A percentile compares a stretch with the other conserved stretches of the same genome.
These are phyloP conservation scores for Plumapathes pennacea DNA, from an alignment of 92 coral and sea anemone genomes.

Conservation along the genomic window DNA sequence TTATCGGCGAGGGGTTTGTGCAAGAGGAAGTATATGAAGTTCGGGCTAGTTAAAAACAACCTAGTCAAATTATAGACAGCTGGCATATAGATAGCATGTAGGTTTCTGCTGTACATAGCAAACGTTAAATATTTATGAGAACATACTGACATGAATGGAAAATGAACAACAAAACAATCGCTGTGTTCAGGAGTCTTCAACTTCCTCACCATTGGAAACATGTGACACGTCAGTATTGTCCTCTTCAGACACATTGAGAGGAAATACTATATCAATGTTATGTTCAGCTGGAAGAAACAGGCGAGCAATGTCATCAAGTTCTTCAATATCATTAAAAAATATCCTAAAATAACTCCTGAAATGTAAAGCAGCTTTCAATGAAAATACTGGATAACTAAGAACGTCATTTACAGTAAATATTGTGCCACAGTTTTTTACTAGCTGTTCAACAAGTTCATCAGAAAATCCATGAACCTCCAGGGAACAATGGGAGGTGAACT, in stretches of 20 bases:
- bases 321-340: constrained; percentile 43
- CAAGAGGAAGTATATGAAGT: too few species aligned
- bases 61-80: too few species aligned
- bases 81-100: too few species aligned
- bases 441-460: constrained; percentile 32
- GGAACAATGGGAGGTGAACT: constrained; percentile 20
- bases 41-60: too few species aligned
- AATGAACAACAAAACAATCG: too few species aligned
- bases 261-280: not conserved
- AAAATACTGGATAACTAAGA: constrained; percentile 44
- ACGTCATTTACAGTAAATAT: constrained; percentile 40
- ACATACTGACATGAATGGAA: too few species aligned
- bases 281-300: constrained; percentile 6
- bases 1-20: too few species aligned
- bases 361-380: constrained; percentile 25
- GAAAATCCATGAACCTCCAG: constrained; percentile 48
- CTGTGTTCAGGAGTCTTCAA: too few species aligned
- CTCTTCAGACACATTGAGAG: constrained; percentile 2
- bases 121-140: too few species aligned
- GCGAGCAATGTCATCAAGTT: constrained; percentile 34
- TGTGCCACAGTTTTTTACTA: constrained; percentile 4
- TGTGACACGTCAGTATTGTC: not conserved
- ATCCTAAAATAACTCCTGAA: constrained; percentile 12
- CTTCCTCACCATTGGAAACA: not conserved
- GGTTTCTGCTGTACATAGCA: too few species aligned